Evolutionary conservation across 2,113 vertebrate species (phyloP).

Genomic region (Ctenodactylus gundi): DNA sequence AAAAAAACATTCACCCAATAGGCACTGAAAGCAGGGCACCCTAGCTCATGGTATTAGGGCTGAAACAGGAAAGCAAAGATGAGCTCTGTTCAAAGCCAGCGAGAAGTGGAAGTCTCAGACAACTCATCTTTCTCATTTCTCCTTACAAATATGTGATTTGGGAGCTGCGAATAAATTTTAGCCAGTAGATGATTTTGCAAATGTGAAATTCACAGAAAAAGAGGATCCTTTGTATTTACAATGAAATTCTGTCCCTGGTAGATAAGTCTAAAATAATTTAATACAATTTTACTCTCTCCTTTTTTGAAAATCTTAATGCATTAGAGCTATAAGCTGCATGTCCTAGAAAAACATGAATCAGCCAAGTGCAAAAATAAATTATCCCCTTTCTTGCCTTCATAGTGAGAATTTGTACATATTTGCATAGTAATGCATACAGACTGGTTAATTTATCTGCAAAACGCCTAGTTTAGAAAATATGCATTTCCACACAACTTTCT

Average conservation of each 20-base stretch:
- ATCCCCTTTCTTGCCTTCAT: neutral
- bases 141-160: neutral
- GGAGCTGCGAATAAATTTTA: neutral
- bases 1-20: neutral
- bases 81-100: neutral
- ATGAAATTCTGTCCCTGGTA: neutral
- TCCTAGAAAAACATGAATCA: neutral
- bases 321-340: neutral
- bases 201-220: neutral
- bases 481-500: neutral
- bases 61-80: neutral
- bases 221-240: neutral
- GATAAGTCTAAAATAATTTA: conserved; percentile 3
- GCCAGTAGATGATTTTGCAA: neutral
- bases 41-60: neutral
- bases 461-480: neutral
- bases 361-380: neutral
- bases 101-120: neutral
- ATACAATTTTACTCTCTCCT: no score
- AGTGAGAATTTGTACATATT: neutral
- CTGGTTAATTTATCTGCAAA: neutral
- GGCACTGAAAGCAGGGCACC: neutral
- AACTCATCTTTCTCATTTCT: neutral
- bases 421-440: neutral
- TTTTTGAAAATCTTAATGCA: neutral